Conservation (phyloP, 2,113 vertebrate genomes). For the Ardeotis arabs region DNA sequence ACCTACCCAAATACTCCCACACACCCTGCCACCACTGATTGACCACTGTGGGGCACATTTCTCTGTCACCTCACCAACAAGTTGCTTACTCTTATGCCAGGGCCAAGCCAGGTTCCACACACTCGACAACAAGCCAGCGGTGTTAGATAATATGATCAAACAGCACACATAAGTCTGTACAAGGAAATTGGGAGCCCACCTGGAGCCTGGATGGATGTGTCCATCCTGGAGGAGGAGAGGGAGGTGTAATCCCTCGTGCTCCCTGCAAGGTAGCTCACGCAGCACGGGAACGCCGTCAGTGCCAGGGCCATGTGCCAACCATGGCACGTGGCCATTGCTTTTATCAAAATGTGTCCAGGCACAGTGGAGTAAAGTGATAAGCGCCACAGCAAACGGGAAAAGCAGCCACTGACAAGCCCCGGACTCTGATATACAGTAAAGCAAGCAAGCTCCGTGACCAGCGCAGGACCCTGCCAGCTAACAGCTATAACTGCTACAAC, state of each 20-base stretch:
- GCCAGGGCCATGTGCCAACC: fast-evolving
- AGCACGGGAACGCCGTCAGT: background rate
- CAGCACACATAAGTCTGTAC: fast-evolving
- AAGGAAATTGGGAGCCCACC: background rate
- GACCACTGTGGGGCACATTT: background rate
- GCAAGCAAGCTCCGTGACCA: background rate
- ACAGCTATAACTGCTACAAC: background rate
- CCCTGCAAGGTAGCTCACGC: background rate
- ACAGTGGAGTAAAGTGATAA: background rate
- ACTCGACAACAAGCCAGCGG: fast-evolving
- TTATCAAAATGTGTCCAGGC: background rate
- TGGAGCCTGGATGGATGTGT: background rate
- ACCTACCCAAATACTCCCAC: background rate
- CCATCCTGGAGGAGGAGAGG: background rate
- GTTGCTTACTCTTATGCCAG: background rate
- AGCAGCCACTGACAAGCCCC: background rate
- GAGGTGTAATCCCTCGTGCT: background rate
- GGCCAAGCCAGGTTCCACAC: background rate
- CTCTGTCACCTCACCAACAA: background rate
- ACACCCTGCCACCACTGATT: fast-evolving
- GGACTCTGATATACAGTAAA: background rate
- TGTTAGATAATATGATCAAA: background rate
- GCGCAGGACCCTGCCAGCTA: background rate
- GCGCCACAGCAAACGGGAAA: background rate
- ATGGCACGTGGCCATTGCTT: background rate